Evolutionary conservation across 2,113 vertebrate genomes (phyloP).

Genomic region (Antechinus stuartii): DNA sequence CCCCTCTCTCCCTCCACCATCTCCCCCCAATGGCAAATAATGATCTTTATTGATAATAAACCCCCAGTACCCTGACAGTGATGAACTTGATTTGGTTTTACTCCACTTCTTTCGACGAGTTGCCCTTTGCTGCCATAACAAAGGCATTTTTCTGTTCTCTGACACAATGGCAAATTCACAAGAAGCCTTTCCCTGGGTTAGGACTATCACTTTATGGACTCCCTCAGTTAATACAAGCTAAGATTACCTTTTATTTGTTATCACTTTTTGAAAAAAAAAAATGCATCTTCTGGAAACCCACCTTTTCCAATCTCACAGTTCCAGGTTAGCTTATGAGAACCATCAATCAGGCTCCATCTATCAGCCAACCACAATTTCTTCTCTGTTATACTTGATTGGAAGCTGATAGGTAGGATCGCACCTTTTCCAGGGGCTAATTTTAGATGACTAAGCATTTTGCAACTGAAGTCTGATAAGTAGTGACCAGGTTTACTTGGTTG

Average conservation of each 20-base stretch:
- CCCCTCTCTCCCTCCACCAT: no score
- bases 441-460: background rate
- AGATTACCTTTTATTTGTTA: slow-evolving; percentile 82
- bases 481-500: background rate
- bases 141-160: slow-evolving; percentile 80
- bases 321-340: slow-evolving; percentile 60
- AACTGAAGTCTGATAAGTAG: background rate
- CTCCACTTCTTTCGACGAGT: slow-evolving; percentile 84
- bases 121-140: slow-evolving; percentile 83
- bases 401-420: slow-evolving; percentile 34
- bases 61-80: slow-evolving; percentile 79
- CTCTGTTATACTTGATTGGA: slow-evolving; percentile 44
- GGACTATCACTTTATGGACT: slow-evolving; percentile 82
- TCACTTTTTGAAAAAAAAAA: slow-evolving; percentile 51
- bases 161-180: slow-evolving; percentile 85
- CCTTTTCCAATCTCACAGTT: slow-evolving; percentile 71
- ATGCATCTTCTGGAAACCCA: slow-evolving; percentile 71
- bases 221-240: slow-evolving; percentile 80
- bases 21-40: no score
- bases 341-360: background rate
- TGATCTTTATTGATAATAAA: slow-evolving; percentile 64
- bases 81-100: slow-evolving; percentile 82
- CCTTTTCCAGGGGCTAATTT: background rate
- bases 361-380: background rate
- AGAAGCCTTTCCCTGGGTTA: slow-evolving; percentile 83